Base-by-base conservation (phyloP, 2,888 invertebrate genomes). In the Liopterus haemorrhoidalis region DNA sequence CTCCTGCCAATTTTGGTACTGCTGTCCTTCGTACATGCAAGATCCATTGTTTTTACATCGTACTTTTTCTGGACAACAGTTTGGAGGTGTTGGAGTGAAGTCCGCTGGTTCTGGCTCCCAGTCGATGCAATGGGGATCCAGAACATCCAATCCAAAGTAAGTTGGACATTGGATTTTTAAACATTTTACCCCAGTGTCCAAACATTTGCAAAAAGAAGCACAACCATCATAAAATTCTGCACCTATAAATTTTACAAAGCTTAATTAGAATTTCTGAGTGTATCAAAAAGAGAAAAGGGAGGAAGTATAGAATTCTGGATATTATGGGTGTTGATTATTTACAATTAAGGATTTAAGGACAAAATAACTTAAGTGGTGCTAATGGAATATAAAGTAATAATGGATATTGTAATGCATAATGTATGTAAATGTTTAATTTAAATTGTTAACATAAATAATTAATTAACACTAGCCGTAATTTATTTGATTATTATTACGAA, bases 141-240 rank as follows among this genome's bases (percentile, higher is more conserved):
- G 67, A 5, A 89, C 79, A 60, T 91, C 90, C n/a, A 89, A 69
- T 0, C 88, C 90, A 49, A 87, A 89, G 56, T 83, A 84, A 0
- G 85, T 82, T 51, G 92, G 81, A 57, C 92, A 93, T 50, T 87
- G 81, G 18, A 93, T 73, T 30, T 84, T 81, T 1, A 82, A 79
- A 60, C 92, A 93, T 52, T 85, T 82, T 0, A 81, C 75, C 54
- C 81, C 84, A 1, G 72, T 71, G 1, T 76, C 76, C 1, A 76
- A 75, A 60, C 92, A 92, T 44, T 81, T 76, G 62, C 91, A 92
- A 11, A 85, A 73, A 36, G 84, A 78, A 8, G 82, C 75, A 62
- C 92, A 92, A 9, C 82, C 85, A 56, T 91, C 87, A 65, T 86
- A 84, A 70, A 85, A 86, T 63, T 85, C 85, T 55, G 85, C 81